Percentiles rank a stretch among this genome's conserved stretches.
phyloP scores from a whole-genome alignment of 1,140 invertebrate species.

The Paraescarpia echinospica region DNA sequence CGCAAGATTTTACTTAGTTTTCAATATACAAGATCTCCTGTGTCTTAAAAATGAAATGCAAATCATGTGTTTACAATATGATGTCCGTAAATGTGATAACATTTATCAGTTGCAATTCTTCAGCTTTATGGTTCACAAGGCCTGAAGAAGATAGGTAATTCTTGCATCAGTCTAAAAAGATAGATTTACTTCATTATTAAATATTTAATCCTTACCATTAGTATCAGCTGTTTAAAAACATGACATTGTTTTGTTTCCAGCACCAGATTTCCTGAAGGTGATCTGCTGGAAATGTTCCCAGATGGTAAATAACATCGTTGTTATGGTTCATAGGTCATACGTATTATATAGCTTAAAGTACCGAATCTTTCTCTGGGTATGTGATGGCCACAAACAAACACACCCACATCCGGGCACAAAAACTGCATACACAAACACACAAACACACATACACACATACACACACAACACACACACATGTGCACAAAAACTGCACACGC shows the following conservation, averaged over 20 bases:
- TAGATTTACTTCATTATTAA: background rate
- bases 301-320: constrained; percentile 60
- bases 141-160: no score
- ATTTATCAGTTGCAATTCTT: no score
- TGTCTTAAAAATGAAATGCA: background rate
- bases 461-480: no score
- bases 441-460: no score
- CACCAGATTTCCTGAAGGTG: constrained; percentile 75
- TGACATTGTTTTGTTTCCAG: constrained; percentile 47
- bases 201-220: background rate
- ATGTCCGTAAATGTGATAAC: background rate
- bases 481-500: no score
- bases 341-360: constrained; percentile 2
- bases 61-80: background rate
- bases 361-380: background rate
- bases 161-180: no score
- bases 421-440: no score
- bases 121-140: no score
- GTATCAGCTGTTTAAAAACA: background rate
- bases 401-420: background rate
- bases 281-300: constrained; percentile 87
- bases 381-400: background rate
- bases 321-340: background rate
- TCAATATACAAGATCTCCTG: background rate
- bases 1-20: no score